Percentiles rank a stretch among this genome's conserved stretches.
These are phyloP conservation scores for Leucopsar rothschildi DNA, from an alignment of 2,113 vertebrate species.

Conservation along the genomic window DNA sequence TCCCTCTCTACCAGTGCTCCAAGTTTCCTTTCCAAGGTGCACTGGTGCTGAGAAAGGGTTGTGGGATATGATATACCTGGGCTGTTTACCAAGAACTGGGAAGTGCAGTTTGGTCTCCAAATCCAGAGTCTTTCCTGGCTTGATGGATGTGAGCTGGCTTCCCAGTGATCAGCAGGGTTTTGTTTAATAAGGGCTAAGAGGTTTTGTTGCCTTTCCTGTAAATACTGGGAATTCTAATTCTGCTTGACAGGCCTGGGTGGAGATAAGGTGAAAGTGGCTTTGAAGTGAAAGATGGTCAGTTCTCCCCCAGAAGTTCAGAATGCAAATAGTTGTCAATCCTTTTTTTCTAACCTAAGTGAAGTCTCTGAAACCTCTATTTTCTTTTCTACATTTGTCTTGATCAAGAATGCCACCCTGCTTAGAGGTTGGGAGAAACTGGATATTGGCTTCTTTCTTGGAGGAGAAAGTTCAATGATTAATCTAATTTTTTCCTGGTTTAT, in stretches of 20 bases:
- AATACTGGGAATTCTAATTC: not conserved
- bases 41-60: not conserved
- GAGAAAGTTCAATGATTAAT: constrained; percentile 56
- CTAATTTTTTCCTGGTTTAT: constrained; percentile 1
- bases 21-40: not conserved
- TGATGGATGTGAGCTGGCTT: not conserved
- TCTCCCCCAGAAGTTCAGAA: constrained; percentile 27
- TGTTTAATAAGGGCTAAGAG: not conserved
- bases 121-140: not conserved
- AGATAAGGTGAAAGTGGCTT: not conserved
- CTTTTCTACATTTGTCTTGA: constrained; percentile 62
- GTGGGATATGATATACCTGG: rapidly evolving
- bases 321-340: constrained; percentile 40
- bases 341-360: constrained; percentile 15
- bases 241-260: not conserved
- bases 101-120: not conserved
- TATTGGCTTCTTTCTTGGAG: not conserved
- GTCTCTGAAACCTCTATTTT: constrained; percentile 45
- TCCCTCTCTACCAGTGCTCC: not conserved
- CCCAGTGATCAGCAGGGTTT: not conserved
- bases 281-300: not conserved
- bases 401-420: constrained; percentile 61
- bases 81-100: not conserved
- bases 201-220: not conserved
- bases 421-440: constrained; percentile 25